Evolutionary conservation across 2,888 invertebrate species (phyloP).

Genomic region (Mayetiola destructor): DNA sequence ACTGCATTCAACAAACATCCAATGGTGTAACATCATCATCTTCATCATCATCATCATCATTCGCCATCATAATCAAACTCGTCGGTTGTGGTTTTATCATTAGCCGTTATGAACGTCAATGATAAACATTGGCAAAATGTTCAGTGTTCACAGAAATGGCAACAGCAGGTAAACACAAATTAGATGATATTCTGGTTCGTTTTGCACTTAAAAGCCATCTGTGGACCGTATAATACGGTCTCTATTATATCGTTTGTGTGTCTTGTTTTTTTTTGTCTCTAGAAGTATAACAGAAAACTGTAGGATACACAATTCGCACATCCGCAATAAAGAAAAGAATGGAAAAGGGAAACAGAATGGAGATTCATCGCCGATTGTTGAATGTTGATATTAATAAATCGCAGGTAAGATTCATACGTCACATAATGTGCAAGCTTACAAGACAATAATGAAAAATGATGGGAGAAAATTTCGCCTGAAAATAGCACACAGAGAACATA

Average conservation of each 20-base stretch:
- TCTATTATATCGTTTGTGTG: background rate
- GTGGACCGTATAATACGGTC: background rate
- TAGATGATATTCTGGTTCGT: background rate
- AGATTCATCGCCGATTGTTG: background rate
- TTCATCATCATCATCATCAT: background rate
- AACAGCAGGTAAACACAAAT: conserved; percentile 4
- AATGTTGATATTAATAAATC: background rate
- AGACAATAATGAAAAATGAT: too few relatives aligned
- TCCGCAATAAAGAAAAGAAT: background rate
- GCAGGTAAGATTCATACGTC: too few relatives aligned
- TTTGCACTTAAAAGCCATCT: conserved; percentile 7
- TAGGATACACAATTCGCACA: background rate
- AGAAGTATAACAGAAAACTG: too few relatives aligned
- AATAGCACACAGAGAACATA: too few relatives aligned
- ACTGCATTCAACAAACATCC: background rate
- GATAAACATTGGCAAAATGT: background rate
- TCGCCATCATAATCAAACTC: background rate
- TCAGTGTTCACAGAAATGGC: too few relatives aligned
- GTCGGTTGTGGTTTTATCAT: background rate
- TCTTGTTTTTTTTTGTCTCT: background rate
- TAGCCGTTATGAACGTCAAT: background rate
- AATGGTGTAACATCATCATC: conserved; percentile 4
- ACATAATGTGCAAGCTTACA: too few relatives aligned
- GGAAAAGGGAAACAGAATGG: background rate
- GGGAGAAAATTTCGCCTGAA: too few relatives aligned